A percentile compares a stretch with the other conserved stretches of the same genome.
phyloP scores from a whole-genome alignment of 2,797 vertebrate genomes.

The Macroramphosus scolopax region DNA sequence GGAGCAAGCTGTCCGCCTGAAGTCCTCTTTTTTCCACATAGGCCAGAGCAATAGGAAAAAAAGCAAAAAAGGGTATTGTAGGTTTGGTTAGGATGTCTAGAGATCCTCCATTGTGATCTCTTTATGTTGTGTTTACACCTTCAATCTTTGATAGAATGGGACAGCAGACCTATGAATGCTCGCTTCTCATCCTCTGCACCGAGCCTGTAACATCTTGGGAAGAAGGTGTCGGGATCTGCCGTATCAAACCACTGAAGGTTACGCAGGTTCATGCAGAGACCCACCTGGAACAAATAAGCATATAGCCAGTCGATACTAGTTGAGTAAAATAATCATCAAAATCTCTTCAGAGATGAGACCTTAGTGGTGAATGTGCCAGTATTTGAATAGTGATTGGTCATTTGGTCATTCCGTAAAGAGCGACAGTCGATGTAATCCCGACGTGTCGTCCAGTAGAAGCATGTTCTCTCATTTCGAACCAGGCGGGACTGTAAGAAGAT shows the following conservation, averaged over 20 bases:
- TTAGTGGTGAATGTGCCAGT: conserved; percentile 87
- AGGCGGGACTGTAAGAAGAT: conserved; percentile 78
- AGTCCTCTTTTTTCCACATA: conserved; percentile 81
- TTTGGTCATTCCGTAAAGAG: conserved; percentile 80
- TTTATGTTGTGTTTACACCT: neutral
- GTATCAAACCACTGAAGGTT: conserved; percentile 88
- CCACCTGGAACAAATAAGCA: conserved; percentile 73
- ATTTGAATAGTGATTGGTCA: conserved; percentile 86
- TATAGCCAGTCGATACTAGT: too few species aligned
- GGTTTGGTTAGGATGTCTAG: neutral
- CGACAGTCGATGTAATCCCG: conserved; percentile 70
- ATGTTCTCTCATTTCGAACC: conserved; percentile 79
- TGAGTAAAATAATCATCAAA: neutral
- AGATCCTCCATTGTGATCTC: neutral
- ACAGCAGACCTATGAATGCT: conserved; percentile 83
- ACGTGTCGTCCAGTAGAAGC: conserved; percentile 87
- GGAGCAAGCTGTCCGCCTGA: conserved; percentile 87
- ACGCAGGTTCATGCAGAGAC: conserved; percentile 86
- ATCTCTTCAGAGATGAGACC: conserved; percentile 63
- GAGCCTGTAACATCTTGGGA: conserved; percentile 89
- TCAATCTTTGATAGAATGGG: neutral
- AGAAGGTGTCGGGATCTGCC: conserved; percentile 84
- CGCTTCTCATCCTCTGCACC: conserved; percentile 81
- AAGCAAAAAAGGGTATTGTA: neutral
- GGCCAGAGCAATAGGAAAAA: conserved; percentile 4